These are phyloP conservation scores for Colletes gigas DNA, from an alignment of 1,140 invertebrate genomes.

Conservation along the genomic window DNA sequence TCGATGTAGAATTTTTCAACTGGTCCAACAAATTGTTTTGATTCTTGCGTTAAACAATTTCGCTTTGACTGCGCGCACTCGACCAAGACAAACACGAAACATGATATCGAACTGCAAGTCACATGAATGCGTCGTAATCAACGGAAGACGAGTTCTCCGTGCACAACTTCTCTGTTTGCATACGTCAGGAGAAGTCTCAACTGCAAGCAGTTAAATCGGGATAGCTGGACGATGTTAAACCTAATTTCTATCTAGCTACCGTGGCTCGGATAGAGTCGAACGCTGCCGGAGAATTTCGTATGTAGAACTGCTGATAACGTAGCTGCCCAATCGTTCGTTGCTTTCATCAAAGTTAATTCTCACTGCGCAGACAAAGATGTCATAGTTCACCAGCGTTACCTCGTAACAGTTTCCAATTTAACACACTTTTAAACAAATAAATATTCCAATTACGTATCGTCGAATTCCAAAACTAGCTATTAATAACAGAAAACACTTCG, in stretches of 20 bases:
- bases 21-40: not conserved
- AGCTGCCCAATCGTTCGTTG: conserved; percentile 1
- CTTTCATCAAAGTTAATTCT: conserved; percentile 1
- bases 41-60: conserved; percentile 16
- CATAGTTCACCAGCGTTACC: not conserved
- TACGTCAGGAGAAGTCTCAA: conserved; percentile 63
- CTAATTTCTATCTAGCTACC: conserved; percentile 55
- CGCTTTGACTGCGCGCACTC: conserved; percentile 30
- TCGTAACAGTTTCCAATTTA: not conserved
- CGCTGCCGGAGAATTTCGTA: conserved; percentile 10
- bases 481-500: too few species aligned
- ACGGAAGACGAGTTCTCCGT: conserved; percentile 52
- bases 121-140: conserved; percentile 62
- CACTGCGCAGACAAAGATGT: not conserved
- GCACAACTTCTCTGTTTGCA: conserved; percentile 64
- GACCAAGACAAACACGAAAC: conserved; percentile 44
- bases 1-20: not conserved
- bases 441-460: too few species aligned
- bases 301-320: conserved; percentile 37
- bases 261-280: conserved; percentile 30
- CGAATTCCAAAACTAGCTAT: too few species aligned
- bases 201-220: conserved; percentile 58
- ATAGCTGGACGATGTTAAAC: conserved; percentile 64
- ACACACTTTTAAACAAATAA: not conserved
- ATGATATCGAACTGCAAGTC: conserved; percentile 59